phyloP scores from a whole-genome alignment of 1,140 invertebrate species.

The Drosophila pseudoananassae region DNA sequence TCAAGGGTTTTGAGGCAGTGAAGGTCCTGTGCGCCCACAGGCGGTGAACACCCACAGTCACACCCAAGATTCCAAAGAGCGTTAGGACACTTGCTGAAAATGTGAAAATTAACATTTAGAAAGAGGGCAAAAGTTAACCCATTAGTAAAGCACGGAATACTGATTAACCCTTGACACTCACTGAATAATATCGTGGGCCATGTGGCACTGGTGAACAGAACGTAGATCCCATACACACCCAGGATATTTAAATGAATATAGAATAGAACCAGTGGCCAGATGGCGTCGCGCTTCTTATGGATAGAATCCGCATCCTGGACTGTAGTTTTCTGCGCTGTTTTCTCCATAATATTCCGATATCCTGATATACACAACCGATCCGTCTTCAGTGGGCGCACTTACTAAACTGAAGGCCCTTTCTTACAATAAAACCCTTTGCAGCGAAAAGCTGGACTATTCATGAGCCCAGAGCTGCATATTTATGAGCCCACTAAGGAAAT shows the following conservation, averaged over 20 bases:
- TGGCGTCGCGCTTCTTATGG: constrained; percentile 85
- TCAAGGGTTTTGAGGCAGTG: constrained; percentile 88
- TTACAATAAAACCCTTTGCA: constrained; percentile 1
- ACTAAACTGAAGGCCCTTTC: constrained; percentile 32
- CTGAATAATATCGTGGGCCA: constrained; percentile 87
- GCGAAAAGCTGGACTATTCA: constrained; percentile 10
- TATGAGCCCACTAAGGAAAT: constrained; percentile 6
- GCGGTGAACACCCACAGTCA: constrained; percentile 95
- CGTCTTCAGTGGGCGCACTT: constrained; percentile 11
- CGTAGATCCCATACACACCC: constrained; percentile 86
- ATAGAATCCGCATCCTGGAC: constrained; percentile 9
- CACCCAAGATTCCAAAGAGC: constrained; percentile 87
- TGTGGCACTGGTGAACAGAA: constrained; percentile 86
- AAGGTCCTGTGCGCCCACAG: constrained; percentile 95
- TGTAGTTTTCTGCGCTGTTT: constrained; percentile 7
- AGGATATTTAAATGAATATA: constrained; percentile 88
- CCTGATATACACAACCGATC: constrained; percentile 4
- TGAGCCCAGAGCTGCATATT: constrained; percentile 15
- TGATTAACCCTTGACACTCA: constrained; percentile 84
- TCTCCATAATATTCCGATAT: constrained; percentile 12
- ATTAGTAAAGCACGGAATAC: constrained; percentile 12
- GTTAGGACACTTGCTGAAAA: constrained; percentile 86
- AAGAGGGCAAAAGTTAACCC: neutral
- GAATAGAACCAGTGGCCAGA: constrained; percentile 88
- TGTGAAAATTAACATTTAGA: neutral